Evolutionary conservation across 2,113 vertebrate species (phyloP).

Genomic region (Rhadina sibilatrix): DNA sequence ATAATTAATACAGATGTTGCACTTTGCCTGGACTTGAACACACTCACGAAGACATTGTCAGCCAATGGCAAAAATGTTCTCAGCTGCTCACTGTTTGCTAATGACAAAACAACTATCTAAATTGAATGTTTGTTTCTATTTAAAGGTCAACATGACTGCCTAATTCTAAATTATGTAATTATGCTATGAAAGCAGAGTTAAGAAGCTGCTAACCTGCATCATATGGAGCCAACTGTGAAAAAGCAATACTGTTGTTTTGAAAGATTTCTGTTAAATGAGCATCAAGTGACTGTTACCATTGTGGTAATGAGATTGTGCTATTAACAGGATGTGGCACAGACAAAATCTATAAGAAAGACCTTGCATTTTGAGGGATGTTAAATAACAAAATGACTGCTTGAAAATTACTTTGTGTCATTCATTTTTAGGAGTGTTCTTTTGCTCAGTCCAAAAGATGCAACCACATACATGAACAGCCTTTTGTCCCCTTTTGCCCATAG

Average conservation of each 20-base stretch:
- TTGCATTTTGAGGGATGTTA: constrained; percentile 40
- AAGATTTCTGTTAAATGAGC: constrained; percentile 55
- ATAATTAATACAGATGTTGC: neutral
- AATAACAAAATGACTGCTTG: constrained; percentile 34
- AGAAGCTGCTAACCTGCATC: constrained; percentile 42
- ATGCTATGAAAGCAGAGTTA: constrained; percentile 43
- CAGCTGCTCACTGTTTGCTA: neutral
- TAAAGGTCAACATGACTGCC: constrained; percentile 37
- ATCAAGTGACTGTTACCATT: constrained; percentile 36
- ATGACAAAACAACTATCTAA: constrained; percentile 36
- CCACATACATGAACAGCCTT: neutral
- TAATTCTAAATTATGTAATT: constrained; percentile 56
- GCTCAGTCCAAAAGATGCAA: neutral
- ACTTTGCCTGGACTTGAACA: neutral
- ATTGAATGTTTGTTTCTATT: constrained; percentile 43
- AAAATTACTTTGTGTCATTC: neutral
- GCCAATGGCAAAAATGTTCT: neutral
- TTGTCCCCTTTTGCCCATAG: fast-evolving
- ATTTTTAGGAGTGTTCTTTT: neutral
- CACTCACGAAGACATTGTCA: neutral
- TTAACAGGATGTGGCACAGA: constrained; percentile 62
- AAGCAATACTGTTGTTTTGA: constrained; percentile 33
- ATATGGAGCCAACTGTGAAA: constrained; percentile 12
- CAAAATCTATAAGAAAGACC: constrained; percentile 38
- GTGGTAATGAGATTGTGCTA: constrained; percentile 55